Conservation (phyloP, 2,113 vertebrate species). For the Nansenia antarctica region DNA sequence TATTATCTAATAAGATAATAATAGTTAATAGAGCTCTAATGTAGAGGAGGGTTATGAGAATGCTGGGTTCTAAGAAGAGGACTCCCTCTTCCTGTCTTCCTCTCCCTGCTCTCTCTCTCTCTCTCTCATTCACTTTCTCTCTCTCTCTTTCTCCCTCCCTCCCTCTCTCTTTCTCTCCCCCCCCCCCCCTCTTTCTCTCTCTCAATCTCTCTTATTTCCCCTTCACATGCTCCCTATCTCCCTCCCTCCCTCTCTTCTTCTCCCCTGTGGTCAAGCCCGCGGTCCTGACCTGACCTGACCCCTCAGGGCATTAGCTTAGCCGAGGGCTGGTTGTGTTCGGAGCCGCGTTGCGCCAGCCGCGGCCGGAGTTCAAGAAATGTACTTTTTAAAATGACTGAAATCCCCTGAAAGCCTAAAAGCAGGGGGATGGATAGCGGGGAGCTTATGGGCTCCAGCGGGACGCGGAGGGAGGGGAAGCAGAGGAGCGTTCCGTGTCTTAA, state of each 20-base stretch:
- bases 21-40: too few relatives aligned
- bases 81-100: not conserved
- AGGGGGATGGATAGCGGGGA: conserved; percentile 58
- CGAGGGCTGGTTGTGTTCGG: conserved; percentile 51
- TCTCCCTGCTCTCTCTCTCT: too few relatives aligned
- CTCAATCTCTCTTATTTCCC: not conserved
- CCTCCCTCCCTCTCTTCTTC: conserved; percentile 19
- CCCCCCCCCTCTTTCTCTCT: conserved; percentile 18
- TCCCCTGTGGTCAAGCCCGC: not conserved
- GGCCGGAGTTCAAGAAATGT: conserved; percentile 59
- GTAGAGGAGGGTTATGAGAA: too few relatives aligned
- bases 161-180: conserved; percentile 26
- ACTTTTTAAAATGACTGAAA: conserved; percentile 64
- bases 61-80: too few relatives aligned
- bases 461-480: conserved; percentile 24
- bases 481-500: too few relatives aligned
- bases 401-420: conserved; percentile 57
- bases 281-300: conserved; percentile 49
- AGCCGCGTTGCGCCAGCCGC: conserved; percentile 60
- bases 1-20: too few relatives aligned
- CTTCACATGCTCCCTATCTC: conserved; percentile 26
- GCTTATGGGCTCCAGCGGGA: conserved; percentile 62
- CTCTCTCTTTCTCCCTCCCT: conserved; percentile 23
- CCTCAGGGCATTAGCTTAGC: conserved; percentile 48
- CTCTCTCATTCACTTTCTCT: too few relatives aligned